These are phyloP conservation scores for Machaerirhynchus nigripectus DNA, from an alignment of 2,113 vertebrate species.

Conservation along the genomic window DNA sequence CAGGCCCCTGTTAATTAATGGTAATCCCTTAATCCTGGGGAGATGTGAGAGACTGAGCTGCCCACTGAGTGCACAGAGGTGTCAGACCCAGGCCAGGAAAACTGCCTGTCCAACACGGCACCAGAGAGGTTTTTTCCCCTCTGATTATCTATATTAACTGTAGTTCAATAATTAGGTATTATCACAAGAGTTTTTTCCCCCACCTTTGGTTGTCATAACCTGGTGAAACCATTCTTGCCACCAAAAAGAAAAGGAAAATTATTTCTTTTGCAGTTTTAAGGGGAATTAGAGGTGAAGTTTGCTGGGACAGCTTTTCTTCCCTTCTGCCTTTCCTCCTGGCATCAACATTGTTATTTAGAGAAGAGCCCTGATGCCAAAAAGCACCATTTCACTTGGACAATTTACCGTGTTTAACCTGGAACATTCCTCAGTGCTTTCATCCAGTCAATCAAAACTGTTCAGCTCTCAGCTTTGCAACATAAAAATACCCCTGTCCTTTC, in stretches of 20 bases:
- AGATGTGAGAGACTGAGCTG: constrained; percentile 69
- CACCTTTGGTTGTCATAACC: rapidly evolving
- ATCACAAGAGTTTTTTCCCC: rapidly evolving
- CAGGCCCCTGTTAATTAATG: constrained; percentile 88
- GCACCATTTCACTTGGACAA: neutral
- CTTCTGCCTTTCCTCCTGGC: neutral
- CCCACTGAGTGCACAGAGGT: neutral
- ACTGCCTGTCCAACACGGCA: neutral
- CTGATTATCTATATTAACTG: neutral
- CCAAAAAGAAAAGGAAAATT: neutral
- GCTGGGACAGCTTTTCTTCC: neutral
- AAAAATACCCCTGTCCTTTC: neutral
- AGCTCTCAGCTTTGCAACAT: neutral
- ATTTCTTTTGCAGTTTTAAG: neutral
- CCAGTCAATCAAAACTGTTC: neutral
- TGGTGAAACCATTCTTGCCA: neutral
- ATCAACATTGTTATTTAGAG: neutral
- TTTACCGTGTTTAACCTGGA: neutral
- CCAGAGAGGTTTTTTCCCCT: neutral
- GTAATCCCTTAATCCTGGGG: constrained; percentile 88
- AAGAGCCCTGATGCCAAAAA: neutral
- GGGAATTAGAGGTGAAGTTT: neutral
- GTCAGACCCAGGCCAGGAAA: neutral
- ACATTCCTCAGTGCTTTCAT: neutral
- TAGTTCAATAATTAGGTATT: neutral